phyloP scores from a whole-genome alignment of 1,140 invertebrate genomes.

The Dendroctonus ponderosae region DNA sequence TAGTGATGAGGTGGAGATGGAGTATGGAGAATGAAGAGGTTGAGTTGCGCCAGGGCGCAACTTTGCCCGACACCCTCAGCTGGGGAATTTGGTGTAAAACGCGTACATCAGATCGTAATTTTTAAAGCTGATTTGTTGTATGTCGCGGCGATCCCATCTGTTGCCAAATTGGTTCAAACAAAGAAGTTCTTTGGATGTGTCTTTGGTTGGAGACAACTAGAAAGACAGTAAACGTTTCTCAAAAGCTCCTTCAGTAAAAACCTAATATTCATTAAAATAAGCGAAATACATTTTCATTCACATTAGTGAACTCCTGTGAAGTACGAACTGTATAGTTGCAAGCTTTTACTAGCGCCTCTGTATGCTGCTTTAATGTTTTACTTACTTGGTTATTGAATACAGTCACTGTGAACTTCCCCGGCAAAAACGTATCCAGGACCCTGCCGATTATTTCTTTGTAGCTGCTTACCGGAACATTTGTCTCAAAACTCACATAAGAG shows the following conservation, averaged over 20 bases:
- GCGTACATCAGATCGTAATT: slow-evolving; percentile 93
- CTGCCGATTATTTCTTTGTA: slow-evolving; percentile 83
- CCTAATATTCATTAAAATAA: too few species aligned
- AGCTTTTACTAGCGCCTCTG: neutral
- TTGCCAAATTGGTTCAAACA: slow-evolving; percentile 62
- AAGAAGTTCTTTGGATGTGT: slow-evolving; percentile 69
- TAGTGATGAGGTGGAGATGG: slow-evolving; percentile 29
- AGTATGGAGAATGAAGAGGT: slow-evolving; percentile 48
- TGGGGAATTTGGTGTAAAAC: slow-evolving; percentile 84
- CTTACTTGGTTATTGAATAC: slow-evolving; percentile 88
- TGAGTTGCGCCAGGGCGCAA: slow-evolving; percentile 53
- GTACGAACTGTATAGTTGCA: neutral
- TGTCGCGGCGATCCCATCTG: slow-evolving; percentile 67
- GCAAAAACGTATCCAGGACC: slow-evolving; percentile 85
- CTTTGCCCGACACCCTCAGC: slow-evolving; percentile 70
- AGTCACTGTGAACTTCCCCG: slow-evolving; percentile 90
- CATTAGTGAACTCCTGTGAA: too few species aligned
- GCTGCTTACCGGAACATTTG: slow-evolving; percentile 79
- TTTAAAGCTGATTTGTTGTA: slow-evolving; percentile 85
- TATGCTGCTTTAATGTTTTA: too few species aligned
- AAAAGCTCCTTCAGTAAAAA: neutral
- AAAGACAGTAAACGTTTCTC: slow-evolving; percentile 29
- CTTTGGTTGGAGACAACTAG: slow-evolving; percentile 72
- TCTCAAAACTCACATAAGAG: slow-evolving; percentile 98
- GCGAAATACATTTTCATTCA: too few species aligned